Percentiles rank a stretch among this genome's conserved stretches.
phyloP scores from a whole-genome alignment of 2,113 vertebrate species.

The Prolemur simus region DNA sequence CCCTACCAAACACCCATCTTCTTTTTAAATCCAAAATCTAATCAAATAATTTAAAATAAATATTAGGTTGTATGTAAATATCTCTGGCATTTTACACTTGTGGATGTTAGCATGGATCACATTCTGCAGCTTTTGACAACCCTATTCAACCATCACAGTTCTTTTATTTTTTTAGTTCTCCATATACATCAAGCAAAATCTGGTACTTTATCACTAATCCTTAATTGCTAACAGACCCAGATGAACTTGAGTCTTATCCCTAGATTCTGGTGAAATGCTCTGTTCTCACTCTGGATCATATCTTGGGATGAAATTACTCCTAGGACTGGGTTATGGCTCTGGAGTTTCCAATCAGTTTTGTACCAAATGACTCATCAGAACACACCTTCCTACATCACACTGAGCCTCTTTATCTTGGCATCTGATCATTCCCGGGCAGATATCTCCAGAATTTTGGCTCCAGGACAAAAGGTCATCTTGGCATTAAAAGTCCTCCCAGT shows the following conservation, averaged over 20 bases:
- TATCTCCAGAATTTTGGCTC: neutral
- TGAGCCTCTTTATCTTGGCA: neutral
- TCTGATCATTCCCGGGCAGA: neutral
- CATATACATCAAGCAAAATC: neutral
- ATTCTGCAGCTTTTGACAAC: neutral
- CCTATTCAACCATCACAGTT: neutral
- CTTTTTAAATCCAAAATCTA: slow-evolving; percentile 3
- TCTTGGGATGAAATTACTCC: slow-evolving; percentile 10
- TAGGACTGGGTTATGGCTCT: neutral
- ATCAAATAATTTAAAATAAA: slow-evolving; percentile 30
- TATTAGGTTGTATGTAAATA: neutral
- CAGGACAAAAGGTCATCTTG: slow-evolving; percentile 34
- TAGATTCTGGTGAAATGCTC: neutral
- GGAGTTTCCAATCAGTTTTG: neutral
- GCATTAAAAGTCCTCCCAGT: neutral
- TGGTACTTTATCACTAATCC: neutral
- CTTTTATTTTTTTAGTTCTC: neutral
- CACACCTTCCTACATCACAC: slow-evolving; percentile 5
- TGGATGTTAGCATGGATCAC: neutral
- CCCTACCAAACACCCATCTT: neutral
- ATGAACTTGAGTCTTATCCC: neutral
- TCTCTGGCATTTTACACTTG: neutral
- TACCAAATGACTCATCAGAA: neutral
- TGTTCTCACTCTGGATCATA: neutral
- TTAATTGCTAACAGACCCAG: neutral